Base-by-base conservation (phyloP, 2,113 vertebrate species). In the Loxodonta africana region DNA sequence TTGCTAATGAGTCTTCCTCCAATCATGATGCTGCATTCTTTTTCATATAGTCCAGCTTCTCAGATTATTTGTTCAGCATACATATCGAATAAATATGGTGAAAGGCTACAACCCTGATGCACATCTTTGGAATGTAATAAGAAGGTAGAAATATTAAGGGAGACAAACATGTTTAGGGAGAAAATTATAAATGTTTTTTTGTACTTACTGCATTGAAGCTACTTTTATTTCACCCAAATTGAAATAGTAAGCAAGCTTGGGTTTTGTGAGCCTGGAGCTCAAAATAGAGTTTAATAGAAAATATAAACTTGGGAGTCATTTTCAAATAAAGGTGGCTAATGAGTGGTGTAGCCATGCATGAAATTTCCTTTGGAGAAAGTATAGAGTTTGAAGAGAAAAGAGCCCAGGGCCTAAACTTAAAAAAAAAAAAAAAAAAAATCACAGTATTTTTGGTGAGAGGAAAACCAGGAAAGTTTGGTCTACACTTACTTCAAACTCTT, bases 371-470 rank as follows among this genome's bases (percentile, higher is more conserved):
- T 69, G 46, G 28, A 87, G 74, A 90, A 89, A 78, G 18, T 46
- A 53, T 15, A 93, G 18, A 44, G 9, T 85, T 83, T 82, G 67
- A 96, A 60, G 48, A 96, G 30, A 84, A 80, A 30, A 80, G 6
- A 77, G 25, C 0, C n/a, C 37, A 63, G 25, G 8, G 37, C 60
- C 12, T 67, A 17, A 51, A 81, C 57, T 86, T 81, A 67, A 69
- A 69, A 12, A 69, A 69, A 30, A 14, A 69, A 30, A 69, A 18
- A 37, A 90, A 89, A 73, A 73, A 14, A 92, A 73, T 73, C 65
- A 62, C 17, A 51, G 33, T 57, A 78, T 82, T 44, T 96, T 51
- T 77, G 15, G 69, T 21, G 12, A 95, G 48, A 81, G 76, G 4
- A 69, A 88, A 93, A 84, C 17, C 37, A 51, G 37, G 30, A 83